Conservation (phyloP, 1,140 invertebrate genomes). For the Platorchestia sp. region DNA sequence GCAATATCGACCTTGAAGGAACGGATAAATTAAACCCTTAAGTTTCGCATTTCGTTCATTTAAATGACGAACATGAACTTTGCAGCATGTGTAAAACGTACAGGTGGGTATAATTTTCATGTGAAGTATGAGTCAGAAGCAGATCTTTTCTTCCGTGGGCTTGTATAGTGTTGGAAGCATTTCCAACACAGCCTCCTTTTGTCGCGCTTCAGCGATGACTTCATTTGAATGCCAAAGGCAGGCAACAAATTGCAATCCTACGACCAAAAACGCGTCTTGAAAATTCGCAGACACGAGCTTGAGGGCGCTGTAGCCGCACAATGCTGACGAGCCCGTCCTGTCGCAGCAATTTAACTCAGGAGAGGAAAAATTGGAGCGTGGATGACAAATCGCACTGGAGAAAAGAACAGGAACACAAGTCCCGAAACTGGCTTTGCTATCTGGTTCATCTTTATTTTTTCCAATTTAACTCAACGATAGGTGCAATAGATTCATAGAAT, state of each 20-base stretch:
- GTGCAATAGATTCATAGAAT: too few species aligned
- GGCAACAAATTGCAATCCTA: neutral
- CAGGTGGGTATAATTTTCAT: neutral
- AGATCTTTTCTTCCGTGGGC: neutral
- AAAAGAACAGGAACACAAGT: neutral
- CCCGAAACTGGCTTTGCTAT: neutral
- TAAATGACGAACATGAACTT: neutral
- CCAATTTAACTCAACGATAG: too few species aligned
- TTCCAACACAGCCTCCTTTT: neutral
- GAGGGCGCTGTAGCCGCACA: neutral
- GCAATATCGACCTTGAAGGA: neutral
- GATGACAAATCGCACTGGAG: neutral
- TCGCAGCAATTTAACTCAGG: neutral
- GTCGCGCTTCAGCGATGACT: neutral
- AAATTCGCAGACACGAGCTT: slow-evolving; percentile 14
- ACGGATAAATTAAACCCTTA: neutral
- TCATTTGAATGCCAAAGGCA: slow-evolving; percentile 39
- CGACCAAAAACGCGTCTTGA: slow-evolving; percentile 36
- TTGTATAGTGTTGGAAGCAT: neutral
- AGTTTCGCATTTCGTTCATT: neutral
- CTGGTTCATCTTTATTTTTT: too few species aligned
- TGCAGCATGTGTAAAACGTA: neutral
- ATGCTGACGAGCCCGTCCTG: neutral
- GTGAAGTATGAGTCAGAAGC: neutral
- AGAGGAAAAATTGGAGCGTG: neutral